Base-by-base conservation (phyloP, 2,113 vertebrate species). In the Chaetops frenatus region DNA sequence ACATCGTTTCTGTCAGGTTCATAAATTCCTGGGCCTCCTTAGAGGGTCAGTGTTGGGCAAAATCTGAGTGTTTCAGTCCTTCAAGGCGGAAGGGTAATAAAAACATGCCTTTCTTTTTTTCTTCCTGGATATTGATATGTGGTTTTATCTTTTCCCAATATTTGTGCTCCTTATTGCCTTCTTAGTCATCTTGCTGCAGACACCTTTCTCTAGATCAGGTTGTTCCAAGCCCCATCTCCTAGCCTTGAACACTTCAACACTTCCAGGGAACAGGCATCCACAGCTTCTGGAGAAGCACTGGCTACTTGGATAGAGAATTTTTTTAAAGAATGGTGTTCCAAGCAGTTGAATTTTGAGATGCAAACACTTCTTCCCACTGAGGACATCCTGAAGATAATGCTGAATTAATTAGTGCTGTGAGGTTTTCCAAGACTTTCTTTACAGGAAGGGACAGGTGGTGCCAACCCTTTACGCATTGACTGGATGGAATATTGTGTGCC, bases 401-500 rank as follows among this genome's bases (percentile, higher is more conserved):
- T 66, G 28, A 79, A 31, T 19, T 85, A 27, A 57, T 58, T 74
- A 60, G 23, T 13, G 19, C 19, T 65, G 10, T 56, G 51, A 66
- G 21, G 9, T 42, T 81, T 73, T 36, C 31, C 8, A 86, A 40
- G 12, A 3, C 16, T 60, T 69, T 35, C 7, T 72, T 69, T 50
- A 65, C 7, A 44, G 35, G 62, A 81, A 21, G 11, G 33, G 33
- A 61, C 28, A 28, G 9, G 12, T 56, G 27, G 6, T 42, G n/a
- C 19, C 33, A 72, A 35, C 11, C 20, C 2, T 3, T 74, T 45
- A 45, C 7, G 5, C 5, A 4, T 0, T 53, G 45, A 73, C 23
- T 48, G 47, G 14, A 44, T 54, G 15, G 18, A 58, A 36, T 0
- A 0, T 29, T 5, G 1, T 21, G 38, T 4, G 1, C 6, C 10